A percentile compares a stretch with the other conserved stretches of the same genome.
These are phyloP conservation scores for Phalacrocorax carbo DNA, from an alignment of 2,113 vertebrate genomes.

Conservation along the genomic window DNA sequence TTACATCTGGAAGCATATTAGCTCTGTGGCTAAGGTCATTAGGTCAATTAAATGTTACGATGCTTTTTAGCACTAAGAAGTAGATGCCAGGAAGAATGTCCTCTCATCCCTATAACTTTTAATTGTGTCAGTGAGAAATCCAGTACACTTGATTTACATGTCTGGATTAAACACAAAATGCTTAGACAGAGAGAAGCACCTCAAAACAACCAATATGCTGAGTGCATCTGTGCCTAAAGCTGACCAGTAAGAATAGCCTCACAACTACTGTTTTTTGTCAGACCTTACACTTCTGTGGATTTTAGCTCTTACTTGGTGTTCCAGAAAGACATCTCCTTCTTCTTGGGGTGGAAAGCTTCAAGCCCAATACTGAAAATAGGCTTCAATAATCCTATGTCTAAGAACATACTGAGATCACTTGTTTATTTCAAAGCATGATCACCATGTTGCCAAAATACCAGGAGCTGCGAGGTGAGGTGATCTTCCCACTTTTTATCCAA, in stretches of 20 bases:
- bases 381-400: neutral
- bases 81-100: neutral
- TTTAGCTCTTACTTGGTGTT: neutral
- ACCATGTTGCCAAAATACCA: neutral
- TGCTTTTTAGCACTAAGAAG: neutral
- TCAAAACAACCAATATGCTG: neutral
- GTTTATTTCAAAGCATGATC: neutral
- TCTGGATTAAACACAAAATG: neutral
- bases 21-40: neutral
- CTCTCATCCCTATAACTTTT: neutral
- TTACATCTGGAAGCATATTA: neutral
- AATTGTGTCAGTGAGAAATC: neutral
- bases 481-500: neutral
- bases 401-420: neutral
- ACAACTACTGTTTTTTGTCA: neutral
- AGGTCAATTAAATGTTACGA: neutral
- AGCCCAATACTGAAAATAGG: neutral
- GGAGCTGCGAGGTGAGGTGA: neutral
- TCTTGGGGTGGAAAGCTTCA: neutral
- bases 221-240: neutral
- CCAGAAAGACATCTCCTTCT: neutral
- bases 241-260: neutral
- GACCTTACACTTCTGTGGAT: neutral
- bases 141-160: neutral
- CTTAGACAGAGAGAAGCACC: neutral